A percentile compares a stretch with the other conserved stretches of the same genome.
These are phyloP conservation scores for Dryocosmus kuriphilus DNA, from an alignment of 2,888 invertebrate species.

Conservation along the genomic window DNA sequence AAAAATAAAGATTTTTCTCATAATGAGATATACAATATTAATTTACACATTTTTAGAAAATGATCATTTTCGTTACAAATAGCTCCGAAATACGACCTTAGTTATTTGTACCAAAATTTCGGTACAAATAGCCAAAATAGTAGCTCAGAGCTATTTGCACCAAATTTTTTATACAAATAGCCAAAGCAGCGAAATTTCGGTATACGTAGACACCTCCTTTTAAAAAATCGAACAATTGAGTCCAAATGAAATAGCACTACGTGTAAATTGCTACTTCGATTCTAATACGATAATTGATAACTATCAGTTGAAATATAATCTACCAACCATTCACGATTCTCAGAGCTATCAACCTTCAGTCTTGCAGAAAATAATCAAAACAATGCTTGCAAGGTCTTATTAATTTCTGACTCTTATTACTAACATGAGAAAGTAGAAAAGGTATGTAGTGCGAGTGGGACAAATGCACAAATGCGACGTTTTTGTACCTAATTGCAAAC, in stretches of 20 bases:
- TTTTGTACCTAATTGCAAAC: neutral
- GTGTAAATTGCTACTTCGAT: neutral
- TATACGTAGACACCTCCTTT: too few species aligned
- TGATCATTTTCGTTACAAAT: too few species aligned
- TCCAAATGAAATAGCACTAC: neutral
- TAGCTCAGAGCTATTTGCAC: too few species aligned
- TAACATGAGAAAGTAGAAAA: neutral
- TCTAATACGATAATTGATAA: neutral
- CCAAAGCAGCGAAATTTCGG: too few species aligned
- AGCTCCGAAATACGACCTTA: too few species aligned
- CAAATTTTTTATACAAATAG: too few species aligned
- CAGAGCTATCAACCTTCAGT: neutral
- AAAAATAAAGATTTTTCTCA: too few species aligned
- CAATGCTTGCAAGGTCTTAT: neutral
- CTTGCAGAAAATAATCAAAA: neutral
- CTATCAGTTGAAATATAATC: neutral
- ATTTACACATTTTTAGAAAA: too few species aligned
- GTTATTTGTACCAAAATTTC: too few species aligned
- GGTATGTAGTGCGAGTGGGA: neutral
- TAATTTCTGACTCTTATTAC: neutral
- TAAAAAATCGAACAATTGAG: neutral
- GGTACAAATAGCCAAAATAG: too few species aligned
- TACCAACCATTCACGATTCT: neutral
- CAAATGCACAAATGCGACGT: neutral
- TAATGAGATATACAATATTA: too few species aligned